Evolutionary conservation across 2,797 vertebrate genomes (phyloP).

Genomic region (Phalanger gymnotis): DNA sequence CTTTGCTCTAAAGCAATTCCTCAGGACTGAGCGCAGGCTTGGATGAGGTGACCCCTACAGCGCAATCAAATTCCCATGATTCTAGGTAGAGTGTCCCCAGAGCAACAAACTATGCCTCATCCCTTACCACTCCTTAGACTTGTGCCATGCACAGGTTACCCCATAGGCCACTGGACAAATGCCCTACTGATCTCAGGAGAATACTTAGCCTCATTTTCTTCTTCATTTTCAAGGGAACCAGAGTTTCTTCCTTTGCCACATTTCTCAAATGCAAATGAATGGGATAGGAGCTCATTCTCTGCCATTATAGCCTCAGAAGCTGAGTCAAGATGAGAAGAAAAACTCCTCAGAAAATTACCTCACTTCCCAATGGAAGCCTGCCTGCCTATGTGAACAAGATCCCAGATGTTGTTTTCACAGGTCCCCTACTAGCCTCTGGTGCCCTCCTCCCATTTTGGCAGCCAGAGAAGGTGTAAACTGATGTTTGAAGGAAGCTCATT

Average conservation of each 20-base stretch:
- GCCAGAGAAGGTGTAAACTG: background rate
- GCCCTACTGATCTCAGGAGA: background rate
- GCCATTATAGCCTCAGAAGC: background rate
- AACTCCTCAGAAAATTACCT: background rate
- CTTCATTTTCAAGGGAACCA: background rate
- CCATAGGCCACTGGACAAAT: background rate
- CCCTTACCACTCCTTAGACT: background rate
- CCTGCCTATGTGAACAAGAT: background rate
- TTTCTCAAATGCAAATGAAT: background rate
- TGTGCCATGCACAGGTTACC: background rate
- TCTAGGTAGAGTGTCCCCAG: background rate
- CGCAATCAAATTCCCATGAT: background rate
- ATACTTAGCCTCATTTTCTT: background rate
- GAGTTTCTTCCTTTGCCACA: background rate
- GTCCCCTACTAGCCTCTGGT: background rate
- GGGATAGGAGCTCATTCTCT: background rate
- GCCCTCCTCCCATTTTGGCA: background rate
- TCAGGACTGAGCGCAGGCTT: background rate
- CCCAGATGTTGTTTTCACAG: background rate
- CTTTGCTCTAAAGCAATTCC: background rate
- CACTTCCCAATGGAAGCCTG: background rate
- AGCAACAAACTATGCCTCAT: no score
- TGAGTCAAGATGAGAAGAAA: background rate
- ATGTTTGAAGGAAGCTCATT: conserved; percentile 20
- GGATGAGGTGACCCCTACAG: background rate